Evolutionary conservation across 2,888 invertebrate genomes (phyloP), one percentile per base, ranked within the genome.

Genomic region (Lysandra bellargus): DNA sequence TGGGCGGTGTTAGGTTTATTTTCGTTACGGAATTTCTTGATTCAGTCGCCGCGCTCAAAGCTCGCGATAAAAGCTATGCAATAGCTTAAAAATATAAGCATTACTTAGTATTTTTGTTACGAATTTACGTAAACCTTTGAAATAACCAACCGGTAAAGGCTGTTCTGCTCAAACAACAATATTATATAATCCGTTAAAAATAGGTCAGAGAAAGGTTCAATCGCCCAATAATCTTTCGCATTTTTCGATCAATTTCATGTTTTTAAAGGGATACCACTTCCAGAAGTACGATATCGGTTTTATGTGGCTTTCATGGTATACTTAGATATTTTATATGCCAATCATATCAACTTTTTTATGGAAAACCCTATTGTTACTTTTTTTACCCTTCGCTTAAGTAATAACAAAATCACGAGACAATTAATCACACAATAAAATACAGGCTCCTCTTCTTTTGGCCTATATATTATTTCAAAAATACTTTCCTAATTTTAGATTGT

Each of bases 231-330:
- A 64, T 64, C 64, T 64, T 30, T 64, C 30, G 64, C 64, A 30
- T 64, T 64, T 64, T 23, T 37, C 69, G 69, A 69, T 37, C 12
- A 33, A 69, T 69, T 69, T 69, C 33, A 69, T 69, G 14, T 69
- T 69, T 30, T 69, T 14, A 69, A 37, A 37, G 69, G 69, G 69
- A 37, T 64, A 64, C 64, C 30, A 69, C 14, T 33, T 69, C 17
- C 69, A 5, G 69, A 17, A 69, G 4, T 0, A 69, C 33, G 14
- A 69, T 4, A 69, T 69, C 5, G 5, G 69, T 33, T 69, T 69
- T 37, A 69, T 37, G 30, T 23, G 61, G 61, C 7, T 61, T 61
- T 61, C 6, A 7, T n/a, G 64, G 64, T 9, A 12, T 64, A 37
- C 33, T 33, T 33, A 30, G 30, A 64, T 30, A 9, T 30, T 30